phyloP scores from a whole-genome alignment of 2,888 invertebrate genomes.

The Lithophane socia region DNA sequence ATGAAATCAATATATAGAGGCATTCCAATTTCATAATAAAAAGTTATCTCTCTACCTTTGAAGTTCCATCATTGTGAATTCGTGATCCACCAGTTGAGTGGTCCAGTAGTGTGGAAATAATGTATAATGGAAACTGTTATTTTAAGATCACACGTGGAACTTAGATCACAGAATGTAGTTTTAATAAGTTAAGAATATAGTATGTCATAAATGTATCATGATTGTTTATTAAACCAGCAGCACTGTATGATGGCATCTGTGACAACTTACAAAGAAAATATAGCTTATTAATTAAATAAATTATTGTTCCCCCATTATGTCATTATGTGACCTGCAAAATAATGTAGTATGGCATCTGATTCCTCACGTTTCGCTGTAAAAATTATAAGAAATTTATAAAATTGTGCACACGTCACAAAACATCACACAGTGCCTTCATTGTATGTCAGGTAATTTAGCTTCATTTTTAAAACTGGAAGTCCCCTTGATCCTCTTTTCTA shows the following conservation, averaged over 20 bases:
- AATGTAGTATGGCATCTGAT: neutral
- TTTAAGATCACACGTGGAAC: neutral
- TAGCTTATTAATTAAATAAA: neutral
- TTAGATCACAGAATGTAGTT: neutral
- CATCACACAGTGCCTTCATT: neutral
- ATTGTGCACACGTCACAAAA: neutral
- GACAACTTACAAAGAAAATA: neutral
- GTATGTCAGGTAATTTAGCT: neutral
- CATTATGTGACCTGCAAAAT: neutral
- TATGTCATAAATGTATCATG: neutral
- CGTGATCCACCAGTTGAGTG: neutral
- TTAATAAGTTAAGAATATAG: neutral
- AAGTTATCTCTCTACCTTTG: neutral
- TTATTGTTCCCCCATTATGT: neutral
- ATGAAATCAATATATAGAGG: neutral
- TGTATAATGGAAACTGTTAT: constrained; percentile 4
- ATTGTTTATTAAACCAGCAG: neutral
- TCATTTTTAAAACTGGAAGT: neutral
- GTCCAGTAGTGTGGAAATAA: neutral
- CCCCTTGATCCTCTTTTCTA: neutral
- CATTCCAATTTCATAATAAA: constrained; percentile 19
- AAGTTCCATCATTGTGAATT: too few relatives aligned
- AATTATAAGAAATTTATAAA: neutral
- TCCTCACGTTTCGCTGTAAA: neutral
- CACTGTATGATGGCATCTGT: neutral